Conservation (phyloP, 2,113 vertebrate species). For the Grammomys surdaster region DNA sequence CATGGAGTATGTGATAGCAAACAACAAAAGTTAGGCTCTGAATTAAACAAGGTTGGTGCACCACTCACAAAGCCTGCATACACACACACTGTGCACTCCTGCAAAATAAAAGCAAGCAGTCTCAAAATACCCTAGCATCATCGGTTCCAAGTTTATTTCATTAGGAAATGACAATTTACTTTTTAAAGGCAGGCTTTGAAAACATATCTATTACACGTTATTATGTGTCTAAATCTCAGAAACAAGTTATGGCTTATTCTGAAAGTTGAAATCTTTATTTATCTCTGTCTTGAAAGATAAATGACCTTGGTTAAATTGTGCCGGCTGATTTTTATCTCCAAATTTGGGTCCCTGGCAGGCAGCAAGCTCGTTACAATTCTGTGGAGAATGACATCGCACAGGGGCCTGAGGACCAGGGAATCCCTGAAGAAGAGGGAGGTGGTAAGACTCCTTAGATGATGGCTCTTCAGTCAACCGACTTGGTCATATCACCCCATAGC, state of each 20-base stretch:
- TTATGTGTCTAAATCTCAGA: not conserved
- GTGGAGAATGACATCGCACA: constrained; percentile 92
- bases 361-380: constrained; percentile 90
- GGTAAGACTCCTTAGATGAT: constrained; percentile 70
- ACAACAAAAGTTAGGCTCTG: not conserved
- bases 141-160: constrained; percentile 5
- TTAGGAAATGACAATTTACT: not conserved
- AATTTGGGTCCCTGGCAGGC: constrained; percentile 86
- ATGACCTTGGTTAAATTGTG: not conserved
- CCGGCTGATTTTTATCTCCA: not conserved
- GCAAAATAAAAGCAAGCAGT: not conserved
- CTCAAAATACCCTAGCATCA: not conserved
- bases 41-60: not conserved
- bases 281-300: constrained; percentile 45
- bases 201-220: not conserved
- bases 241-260: not conserved
- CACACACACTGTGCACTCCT: not conserved
- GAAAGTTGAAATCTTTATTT: not conserved
- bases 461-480: not conserved
- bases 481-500: not conserved
- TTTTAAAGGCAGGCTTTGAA: constrained; percentile 8
- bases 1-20: not conserved
- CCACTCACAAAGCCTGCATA: not conserved
- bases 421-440: constrained; percentile 91
- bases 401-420: constrained; percentile 89